These are phyloP conservation scores for Chrysopilus asiliformis DNA, from an alignment of 2,888 invertebrate genomes.

Conservation along the genomic window DNA sequence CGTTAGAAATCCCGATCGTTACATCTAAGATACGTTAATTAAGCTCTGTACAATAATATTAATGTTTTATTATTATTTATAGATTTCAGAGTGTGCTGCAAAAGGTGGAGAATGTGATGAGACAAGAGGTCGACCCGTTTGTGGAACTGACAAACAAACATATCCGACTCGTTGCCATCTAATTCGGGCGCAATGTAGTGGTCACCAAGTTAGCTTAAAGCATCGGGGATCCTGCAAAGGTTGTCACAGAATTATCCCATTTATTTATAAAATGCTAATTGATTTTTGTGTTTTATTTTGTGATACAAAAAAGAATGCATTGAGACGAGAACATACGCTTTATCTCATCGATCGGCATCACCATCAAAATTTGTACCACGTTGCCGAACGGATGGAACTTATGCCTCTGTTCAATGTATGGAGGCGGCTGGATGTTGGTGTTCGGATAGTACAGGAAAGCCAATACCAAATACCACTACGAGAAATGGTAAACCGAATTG, in stretches of 20 bases:
- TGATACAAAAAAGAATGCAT: constrained; percentile 37
- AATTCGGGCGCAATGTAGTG: constrained; percentile 60
- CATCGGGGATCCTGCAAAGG: constrained; percentile 63
- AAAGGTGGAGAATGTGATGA: constrained; percentile 36
- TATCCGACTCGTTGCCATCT: constrained; percentile 72
- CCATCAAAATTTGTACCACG: constrained; percentile 54
- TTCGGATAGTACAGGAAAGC: constrained; percentile 70
- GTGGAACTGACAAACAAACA: constrained; percentile 55
- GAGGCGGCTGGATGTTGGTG: constrained; percentile 79
- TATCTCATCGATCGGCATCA: constrained; percentile 36
- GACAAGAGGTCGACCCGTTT: constrained; percentile 32
- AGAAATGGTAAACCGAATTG: constrained; percentile 58
- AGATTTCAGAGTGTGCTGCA: constrained; percentile 34
- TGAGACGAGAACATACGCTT: constrained; percentile 34
- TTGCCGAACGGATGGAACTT: constrained; percentile 73
- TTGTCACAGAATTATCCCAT: constrained; percentile 28
- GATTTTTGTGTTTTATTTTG: constrained; percentile 21
- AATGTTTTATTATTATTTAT: no score
- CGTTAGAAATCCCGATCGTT: no score
- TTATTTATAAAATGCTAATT: neutral
- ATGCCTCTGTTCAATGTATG: constrained; percentile 75
- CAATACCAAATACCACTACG: constrained; percentile 66
- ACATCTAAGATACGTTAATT: no score
- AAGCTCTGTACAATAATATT: no score
- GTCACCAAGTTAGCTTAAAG: constrained; percentile 55